Conservation (phyloP, 2,797 vertebrate species). For the Pipistrellus nathusii region DNA sequence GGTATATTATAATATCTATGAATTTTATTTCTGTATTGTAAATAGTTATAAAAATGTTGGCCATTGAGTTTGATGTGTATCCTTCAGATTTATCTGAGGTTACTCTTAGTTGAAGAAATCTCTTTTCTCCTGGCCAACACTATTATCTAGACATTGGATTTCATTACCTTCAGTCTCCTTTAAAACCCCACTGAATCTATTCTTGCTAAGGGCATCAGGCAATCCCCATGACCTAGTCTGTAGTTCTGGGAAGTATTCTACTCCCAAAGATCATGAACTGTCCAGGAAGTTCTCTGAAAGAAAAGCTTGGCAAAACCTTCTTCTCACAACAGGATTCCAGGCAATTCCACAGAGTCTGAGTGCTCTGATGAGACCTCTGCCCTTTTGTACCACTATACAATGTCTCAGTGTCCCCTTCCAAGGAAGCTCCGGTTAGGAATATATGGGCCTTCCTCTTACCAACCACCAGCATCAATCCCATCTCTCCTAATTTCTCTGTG, state of each 20-base stretch:
- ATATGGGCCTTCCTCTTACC: not conserved
- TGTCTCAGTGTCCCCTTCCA: not conserved
- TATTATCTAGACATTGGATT: not conserved
- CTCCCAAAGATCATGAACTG: not conserved
- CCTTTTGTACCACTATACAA: no score
- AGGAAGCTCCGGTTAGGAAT: not conserved
- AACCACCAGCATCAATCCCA: not conserved
- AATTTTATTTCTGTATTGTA: constrained; percentile 8
- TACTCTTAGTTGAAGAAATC: not conserved
- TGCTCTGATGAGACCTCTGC: not conserved
- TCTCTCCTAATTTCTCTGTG: not conserved
- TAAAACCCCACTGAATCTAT: not conserved
- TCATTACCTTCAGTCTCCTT: not conserved
- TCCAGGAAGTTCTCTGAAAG: constrained; percentile 5
- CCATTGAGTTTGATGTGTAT: not conserved
- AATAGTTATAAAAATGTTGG: not conserved
- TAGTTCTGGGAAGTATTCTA: not conserved
- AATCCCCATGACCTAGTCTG: not conserved
- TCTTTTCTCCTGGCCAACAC: not conserved
- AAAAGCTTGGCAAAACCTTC: not conserved
- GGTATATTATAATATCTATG: not conserved
- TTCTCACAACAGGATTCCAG: not conserved
- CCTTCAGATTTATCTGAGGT: not conserved
- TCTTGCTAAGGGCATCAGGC: not conserved
- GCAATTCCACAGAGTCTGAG: not conserved